These are phyloP conservation scores for Actinostola sp. DNA, from an alignment of 92 coral and sea anemone species.

Conservation along the genomic window DNA sequence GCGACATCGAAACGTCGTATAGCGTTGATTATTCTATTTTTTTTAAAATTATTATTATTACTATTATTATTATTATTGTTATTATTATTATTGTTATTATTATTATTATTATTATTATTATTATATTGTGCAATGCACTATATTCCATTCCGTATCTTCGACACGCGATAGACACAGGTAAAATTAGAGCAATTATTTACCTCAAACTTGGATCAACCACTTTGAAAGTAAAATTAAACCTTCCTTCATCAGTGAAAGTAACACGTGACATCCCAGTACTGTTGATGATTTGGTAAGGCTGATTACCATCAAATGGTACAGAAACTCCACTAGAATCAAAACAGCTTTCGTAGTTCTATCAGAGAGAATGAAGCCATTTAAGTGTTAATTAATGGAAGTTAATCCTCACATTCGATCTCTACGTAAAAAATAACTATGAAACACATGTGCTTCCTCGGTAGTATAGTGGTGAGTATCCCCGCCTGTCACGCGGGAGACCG, in stretches of 20 bases:
- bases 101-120: too few relatives aligned
- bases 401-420: too few relatives aligned
- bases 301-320: slow-evolving; percentile 53
- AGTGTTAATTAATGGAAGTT: too few relatives aligned
- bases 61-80: too few relatives aligned
- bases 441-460: slow-evolving; percentile 82
- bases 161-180: too few relatives aligned
- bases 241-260: slow-evolving; percentile 61
- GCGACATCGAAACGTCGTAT: too few relatives aligned
- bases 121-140: too few relatives aligned
- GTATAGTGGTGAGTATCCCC: slow-evolving; percentile 94
- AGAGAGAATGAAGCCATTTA: background rate
- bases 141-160: too few relatives aligned
- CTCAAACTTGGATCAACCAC: slow-evolving; percentile 73
- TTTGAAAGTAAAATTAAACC: slow-evolving; percentile 48
- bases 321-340: slow-evolving; percentile 29
- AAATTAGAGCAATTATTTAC: slow-evolving; percentile 31
- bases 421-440: too few relatives aligned
- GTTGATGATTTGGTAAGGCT: slow-evolving; percentile 74
- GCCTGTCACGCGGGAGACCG: slow-evolving; percentile 99
- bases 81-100: too few relatives aligned
- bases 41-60: too few relatives aligned
- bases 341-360: slow-evolving; percentile 72
- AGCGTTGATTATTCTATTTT: too few relatives aligned
- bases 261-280: slow-evolving; percentile 67